These are phyloP conservation scores for Dendrophyllia cribrosa DNA, from an alignment of 64 coral and sea anemone genomes.

Conservation along the genomic window DNA sequence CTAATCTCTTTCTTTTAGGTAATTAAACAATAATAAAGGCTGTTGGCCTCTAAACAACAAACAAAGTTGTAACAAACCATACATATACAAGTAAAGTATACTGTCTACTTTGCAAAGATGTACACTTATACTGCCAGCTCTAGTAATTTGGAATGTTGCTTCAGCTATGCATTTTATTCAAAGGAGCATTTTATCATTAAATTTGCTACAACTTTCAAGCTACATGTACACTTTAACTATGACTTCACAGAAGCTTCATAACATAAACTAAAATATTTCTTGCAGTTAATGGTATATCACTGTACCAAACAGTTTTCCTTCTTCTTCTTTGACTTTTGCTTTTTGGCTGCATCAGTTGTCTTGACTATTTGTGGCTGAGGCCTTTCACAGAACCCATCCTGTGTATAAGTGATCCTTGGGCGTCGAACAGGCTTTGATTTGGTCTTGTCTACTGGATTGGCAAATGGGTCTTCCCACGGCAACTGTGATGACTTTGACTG, in stretches of 20 bases:
- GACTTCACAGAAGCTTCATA: not conserved
- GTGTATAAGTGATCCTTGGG: conserved; percentile 90
- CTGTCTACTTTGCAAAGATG: not conserved
- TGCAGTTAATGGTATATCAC: conserved; percentile 9
- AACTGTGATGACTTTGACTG: conserved; percentile 78
- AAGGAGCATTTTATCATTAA: too few species aligned
- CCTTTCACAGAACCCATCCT: conserved; percentile 70
- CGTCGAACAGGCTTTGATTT: conserved; percentile 67
- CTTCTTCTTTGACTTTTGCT: conserved; percentile 60
- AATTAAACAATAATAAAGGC: not conserved
- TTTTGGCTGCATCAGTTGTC: conserved; percentile 78
- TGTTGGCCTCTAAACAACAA: not conserved
- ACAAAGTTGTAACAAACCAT: not conserved
- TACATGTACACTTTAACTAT: not conserved
- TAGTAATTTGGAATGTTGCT: too few species aligned
- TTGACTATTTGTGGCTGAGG: conserved; percentile 72
- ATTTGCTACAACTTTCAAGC: not conserved
- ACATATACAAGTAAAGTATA: too few species aligned
- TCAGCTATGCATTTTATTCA: too few species aligned
- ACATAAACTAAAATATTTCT: not conserved
- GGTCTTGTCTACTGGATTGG: conserved; percentile 93
- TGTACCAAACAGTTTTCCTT: conserved; percentile 97
- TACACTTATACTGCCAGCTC: not conserved
- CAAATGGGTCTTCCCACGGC: conserved; percentile 99
- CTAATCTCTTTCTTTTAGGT: not conserved